Evolutionary conservation across 2,888 invertebrate genomes (phyloP), one percentile per base, ranked within the genome.

Genomic region (Trissonchulus sp.): DNA sequence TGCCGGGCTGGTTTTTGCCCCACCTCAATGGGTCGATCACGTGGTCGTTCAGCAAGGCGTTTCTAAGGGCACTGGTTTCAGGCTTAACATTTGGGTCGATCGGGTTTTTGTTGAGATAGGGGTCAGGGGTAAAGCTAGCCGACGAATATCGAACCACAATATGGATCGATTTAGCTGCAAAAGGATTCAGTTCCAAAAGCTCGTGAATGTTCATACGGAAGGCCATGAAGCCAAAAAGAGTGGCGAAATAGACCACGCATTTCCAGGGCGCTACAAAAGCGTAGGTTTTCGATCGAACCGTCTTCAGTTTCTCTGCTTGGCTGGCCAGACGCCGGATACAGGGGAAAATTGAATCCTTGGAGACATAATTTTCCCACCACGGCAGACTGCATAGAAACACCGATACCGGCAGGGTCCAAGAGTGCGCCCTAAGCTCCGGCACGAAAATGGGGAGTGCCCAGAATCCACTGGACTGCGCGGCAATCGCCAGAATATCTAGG

Each of bases 301-400:
- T 87, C 77, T 89, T 90, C 78, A 96, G 87, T 74, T 92, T 90
- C 74, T 77, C 77, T 72, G 81, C 77, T 81, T 80, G 74, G 78
- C 76, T 23, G 68, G 71, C 62, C 81, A 82, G 8, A 81, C 76
- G 63, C 63, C 81, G 82, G 82, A 84, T 78, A 28, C 80, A 81
- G 8, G 80, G 91, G 78, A 94, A 89, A 0, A 93, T 91, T 75
- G 95, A 94, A 81, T 92, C 90, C 76, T 90, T 89, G 76, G 93
- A 92, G 0, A 95, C 93, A 84, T 93, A 98, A 86, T 98, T 98
- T 86, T 98, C 97, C 98, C 98, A 98, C 94, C 96, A 97, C 34
- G 93, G 93, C 62, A 93, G 89, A 0, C 97, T 97, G 78, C 94
- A 91, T 81, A 94, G 89, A 74, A 94, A 85, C 60, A 94, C 89